Evolutionary conservation across 2,888 invertebrate genomes (phyloP), one percentile per base, ranked within the genome.

Genomic region (Tiliacea aurago): DNA sequence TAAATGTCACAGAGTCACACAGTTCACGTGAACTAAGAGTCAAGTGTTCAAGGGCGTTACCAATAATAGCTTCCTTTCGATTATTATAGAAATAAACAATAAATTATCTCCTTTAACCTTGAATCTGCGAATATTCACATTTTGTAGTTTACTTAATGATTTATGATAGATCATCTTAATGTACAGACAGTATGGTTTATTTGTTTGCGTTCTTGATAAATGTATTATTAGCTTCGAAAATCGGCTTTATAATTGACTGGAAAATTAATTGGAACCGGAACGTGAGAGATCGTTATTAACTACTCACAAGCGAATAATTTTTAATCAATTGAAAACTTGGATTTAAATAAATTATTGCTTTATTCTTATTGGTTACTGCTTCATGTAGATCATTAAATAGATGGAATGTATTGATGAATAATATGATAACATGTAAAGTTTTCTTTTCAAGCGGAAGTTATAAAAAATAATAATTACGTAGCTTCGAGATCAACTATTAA

Each of bases 51-150:
- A 84, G 84, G 84, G 69, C 84, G 37, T 63, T 37, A 58, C 69
- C 58, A 64, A 71, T 74, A 82, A 75, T 81, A 82, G 75, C 82
- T 82, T 84, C 84, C 84, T 84, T 84, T 84, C 82, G 23, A 76
- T 78, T 78, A 76, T 74, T 71, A 73, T 70, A 72, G 49, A 72
- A 69, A 68, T 71, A 73, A 83, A 73, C 81, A 79, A 78, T 65
- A 55, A 69, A 70, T 80, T 71, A 83, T 64, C 23, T 56, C 63
- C 65, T 65, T 56, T 70, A 63, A 77, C 84, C 84, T 84, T 84
- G 75, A 78, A 73, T 56, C 49, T 33, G n/a, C 56, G 61, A 49
- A 70, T 51, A 63, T 63, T 70, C 47, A 69, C 70, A 63, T 23
- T 49, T 63, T 64, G 61, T 69, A 66, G 11, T 73, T 61, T 51